Conservation (phyloP, 2,113 vertebrate genomes). For the human region DNA sequence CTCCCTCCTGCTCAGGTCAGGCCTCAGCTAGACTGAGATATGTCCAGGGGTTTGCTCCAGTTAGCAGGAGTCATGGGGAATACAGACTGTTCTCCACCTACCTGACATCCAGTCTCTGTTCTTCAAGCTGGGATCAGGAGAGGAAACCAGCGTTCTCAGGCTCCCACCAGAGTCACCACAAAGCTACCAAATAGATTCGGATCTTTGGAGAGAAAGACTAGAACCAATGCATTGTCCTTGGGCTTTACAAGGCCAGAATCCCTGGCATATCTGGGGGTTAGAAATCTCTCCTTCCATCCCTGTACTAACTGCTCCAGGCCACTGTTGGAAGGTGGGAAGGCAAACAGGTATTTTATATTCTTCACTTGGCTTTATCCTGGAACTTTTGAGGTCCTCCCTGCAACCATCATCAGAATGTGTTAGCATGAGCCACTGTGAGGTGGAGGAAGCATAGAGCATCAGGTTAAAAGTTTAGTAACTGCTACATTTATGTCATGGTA, state of each 20-base stretch:
- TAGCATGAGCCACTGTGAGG: neutral
- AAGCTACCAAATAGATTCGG: neutral
- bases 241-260: neutral
- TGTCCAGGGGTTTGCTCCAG: neutral
- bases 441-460: neutral
- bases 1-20: constrained; percentile 55
- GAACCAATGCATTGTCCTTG: neutral
- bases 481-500: neutral
- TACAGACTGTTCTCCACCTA: neutral
- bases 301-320: neutral
- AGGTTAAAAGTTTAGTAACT: neutral
- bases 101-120: neutral
- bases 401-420: neutral
- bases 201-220: neutral
- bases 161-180: neutral
- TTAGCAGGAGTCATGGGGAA: neutral
- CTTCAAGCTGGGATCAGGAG: neutral
- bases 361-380: neutral
- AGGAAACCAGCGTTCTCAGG: constrained; percentile 21
- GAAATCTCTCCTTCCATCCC: neutral
- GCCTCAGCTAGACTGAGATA: neutral
- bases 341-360: neutral
- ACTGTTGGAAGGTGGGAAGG: neutral
- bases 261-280: neutral
- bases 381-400: neutral